These are phyloP conservation scores for Fulica atra DNA, from an alignment of 2,113 vertebrate species.

Conservation along the genomic window DNA sequence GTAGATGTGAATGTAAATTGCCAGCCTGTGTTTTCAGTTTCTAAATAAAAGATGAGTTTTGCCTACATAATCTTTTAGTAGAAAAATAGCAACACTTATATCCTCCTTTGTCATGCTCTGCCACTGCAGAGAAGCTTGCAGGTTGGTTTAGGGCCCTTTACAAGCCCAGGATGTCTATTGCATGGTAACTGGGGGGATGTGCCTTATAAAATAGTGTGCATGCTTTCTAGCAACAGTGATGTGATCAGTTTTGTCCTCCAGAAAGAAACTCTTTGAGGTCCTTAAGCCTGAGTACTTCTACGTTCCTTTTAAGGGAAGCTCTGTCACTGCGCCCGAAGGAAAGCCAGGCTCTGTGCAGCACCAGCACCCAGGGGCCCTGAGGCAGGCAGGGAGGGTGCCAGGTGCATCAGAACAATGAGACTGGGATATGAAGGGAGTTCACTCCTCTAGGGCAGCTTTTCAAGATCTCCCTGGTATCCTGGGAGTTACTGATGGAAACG, in stretches of 20 bases:
- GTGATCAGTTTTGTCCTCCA: background rate
- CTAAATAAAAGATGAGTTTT: background rate
- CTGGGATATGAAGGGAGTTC: background rate
- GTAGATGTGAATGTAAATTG: background rate
- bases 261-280: background rate
- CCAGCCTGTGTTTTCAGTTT: background rate
- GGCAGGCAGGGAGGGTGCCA: background rate
- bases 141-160: background rate
- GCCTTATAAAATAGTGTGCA: accelerated
- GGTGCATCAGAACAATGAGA: background rate
- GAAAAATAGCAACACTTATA: accelerated
- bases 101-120: background rate
- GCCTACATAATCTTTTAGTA: background rate
- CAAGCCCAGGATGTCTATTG: background rate
- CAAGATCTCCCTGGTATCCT: background rate
- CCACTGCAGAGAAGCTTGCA: background rate
- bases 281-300: accelerated
- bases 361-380: background rate
- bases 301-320: background rate
- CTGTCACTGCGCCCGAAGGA: background rate
- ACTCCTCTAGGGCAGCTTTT: background rate
- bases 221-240: background rate
- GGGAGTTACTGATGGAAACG: background rate
- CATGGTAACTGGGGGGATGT: accelerated
- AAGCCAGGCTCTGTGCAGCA: background rate